Base-by-base conservation (phyloP, 2,113 vertebrate species). In the Lutjanus erythropterus region DNA sequence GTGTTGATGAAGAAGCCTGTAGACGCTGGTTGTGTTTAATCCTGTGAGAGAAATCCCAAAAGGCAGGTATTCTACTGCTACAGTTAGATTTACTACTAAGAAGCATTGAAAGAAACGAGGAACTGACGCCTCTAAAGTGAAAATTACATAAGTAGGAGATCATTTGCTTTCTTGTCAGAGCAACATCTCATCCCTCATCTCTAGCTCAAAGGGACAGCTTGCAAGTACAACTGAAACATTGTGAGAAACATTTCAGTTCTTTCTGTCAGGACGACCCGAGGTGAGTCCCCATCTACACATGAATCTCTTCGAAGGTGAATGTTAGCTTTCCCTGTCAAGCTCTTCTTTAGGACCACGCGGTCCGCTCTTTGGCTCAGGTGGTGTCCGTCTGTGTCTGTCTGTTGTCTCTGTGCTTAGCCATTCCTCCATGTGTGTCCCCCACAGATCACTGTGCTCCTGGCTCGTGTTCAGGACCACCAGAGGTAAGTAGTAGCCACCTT, bases 361-460 rank as follows among this genome's bases (percentile, higher is more conserved):
- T 78, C 55, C 55, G 37, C 29, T 73, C 61, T 72, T 79, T 44
- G 41, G 14, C 68, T 80, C 39, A 29, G 64, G 64, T 41, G 53
- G 80, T 44, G 60, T 50, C 25, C 31, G 14, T 5, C 19, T 10
- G 29, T 76, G 15, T 79, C 47, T 75, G 11, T n/a, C 15, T 85
- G 49, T 31, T 75, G 50, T 52, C 35, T 33, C 9, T 78, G 77
- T 81, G 75, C 31, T 83, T 41, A 88, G 76, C 46, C 29, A 3
- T 74, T 76, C 56, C 35, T 80, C 67, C 67, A 12, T 83, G 60
- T 94, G 68, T 93, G 80, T 91, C 67, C 81, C 27, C 74, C 65
- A 83, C 90, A 94, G 94, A 92, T 94, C 68, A 93, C 71, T 90
- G 79, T 86, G 87, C 94, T 95, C 47, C 89, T 92, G 81, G 72